Evolutionary conservation across 1,140 invertebrate species (phyloP).

Genomic region (Gonioctena quinquepunctata): DNA sequence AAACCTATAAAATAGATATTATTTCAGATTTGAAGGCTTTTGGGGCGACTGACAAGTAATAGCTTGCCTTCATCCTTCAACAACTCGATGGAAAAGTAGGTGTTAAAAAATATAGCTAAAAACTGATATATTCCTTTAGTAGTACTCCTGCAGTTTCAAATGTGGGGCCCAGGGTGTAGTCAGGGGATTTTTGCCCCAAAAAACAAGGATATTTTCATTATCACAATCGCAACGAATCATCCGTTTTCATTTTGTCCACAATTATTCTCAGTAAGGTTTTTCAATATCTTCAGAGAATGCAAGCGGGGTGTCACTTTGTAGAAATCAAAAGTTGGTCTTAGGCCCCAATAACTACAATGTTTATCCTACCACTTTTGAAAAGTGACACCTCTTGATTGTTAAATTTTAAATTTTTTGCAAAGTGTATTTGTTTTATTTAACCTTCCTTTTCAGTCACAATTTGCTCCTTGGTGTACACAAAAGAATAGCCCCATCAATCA

Average conservation of each 20-base stretch:
- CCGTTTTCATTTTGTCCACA: constrained; percentile 94
- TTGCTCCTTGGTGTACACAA: constrained; percentile 93
- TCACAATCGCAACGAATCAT: constrained; percentile 92
- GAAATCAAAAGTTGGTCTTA: too few relatives aligned
- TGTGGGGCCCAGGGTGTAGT: constrained; percentile 89
- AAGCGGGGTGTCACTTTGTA: too few relatives aligned
- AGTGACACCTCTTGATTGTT: too few relatives aligned
- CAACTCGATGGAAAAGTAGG: constrained; percentile 90
- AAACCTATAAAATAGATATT: constrained; percentile 53
- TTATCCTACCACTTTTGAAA: too few relatives aligned
- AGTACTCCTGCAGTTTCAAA: constrained; percentile 77
- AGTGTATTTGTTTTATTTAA: too few relatives aligned
- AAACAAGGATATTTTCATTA: constrained; percentile 84
- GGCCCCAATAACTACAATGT: too few relatives aligned
- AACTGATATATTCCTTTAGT: constrained; percentile 65
- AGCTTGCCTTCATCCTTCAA: constrained; percentile 86
- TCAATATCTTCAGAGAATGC: too few relatives aligned
- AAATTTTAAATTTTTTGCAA: too few relatives aligned
- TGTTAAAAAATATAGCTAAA: too few relatives aligned
- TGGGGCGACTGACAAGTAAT: constrained; percentile 97
- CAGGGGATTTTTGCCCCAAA: constrained; percentile 93
- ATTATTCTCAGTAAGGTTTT: constrained; percentile 69
- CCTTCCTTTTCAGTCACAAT: constrained; percentile 75
- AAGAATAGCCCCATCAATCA: constrained; percentile 93
- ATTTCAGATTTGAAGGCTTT: constrained; percentile 94